phyloP scores from a whole-genome alignment of 2,797 vertebrate genomes.

The Enteromius radiatus region DNA sequence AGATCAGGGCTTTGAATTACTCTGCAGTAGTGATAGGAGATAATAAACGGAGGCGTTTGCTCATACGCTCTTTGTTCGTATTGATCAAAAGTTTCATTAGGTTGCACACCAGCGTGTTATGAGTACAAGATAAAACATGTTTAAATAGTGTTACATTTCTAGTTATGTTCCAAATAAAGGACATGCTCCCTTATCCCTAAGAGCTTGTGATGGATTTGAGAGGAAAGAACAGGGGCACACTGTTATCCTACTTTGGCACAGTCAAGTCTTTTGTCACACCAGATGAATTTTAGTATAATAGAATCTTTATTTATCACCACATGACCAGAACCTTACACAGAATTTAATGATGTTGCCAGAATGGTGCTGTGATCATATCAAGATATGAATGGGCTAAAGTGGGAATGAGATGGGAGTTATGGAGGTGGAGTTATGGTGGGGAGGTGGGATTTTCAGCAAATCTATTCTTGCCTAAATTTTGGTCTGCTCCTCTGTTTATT shows the following conservation, averaged over 20 bases:
- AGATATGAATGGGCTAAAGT: neutral
- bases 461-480: neutral
- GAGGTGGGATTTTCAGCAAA: neutral
- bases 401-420: neutral
- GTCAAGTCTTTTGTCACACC: slow-evolving; percentile 7
- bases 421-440: no score
- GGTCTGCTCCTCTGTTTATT: neutral
- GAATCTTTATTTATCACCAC: neutral
- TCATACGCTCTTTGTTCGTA: slow-evolving; percentile 53
- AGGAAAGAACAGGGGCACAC: neutral
- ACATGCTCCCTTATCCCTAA: slow-evolving; percentile 54
- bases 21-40: slow-evolving; percentile 24
- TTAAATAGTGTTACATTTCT: slow-evolving; percentile 68
- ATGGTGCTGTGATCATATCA: slow-evolving; percentile 5
- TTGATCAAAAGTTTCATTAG: slow-evolving; percentile 73
- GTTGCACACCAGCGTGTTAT: slow-evolving; percentile 51
- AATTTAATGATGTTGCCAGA: neutral
- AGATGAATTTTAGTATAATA: slow-evolving; percentile 22
- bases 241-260: slow-evolving; percentile 1
- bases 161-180: slow-evolving; percentile 69
- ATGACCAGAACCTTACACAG: neutral
- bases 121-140: slow-evolving; percentile 66
- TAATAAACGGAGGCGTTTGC: slow-evolving; percentile 58
- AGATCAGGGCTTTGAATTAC: neutral
- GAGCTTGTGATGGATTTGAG: slow-evolving; percentile 35